A percentile compares a stretch with the other conserved stretches of the same genome.
Conservation (phyloP, 1,140 invertebrate species). For the Akabosia matsudoensis region DNA sequence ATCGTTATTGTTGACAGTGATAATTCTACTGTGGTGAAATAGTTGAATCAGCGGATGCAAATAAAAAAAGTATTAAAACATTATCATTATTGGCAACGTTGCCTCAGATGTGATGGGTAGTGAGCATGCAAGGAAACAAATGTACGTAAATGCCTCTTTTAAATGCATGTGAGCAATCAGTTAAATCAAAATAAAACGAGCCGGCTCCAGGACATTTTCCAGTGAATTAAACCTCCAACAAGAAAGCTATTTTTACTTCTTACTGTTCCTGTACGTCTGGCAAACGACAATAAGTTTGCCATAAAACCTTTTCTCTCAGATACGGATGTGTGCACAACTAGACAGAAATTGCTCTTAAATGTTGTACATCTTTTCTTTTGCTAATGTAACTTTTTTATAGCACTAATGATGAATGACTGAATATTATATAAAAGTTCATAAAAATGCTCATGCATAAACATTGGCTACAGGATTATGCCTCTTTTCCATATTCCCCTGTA, state of each 20-base stretch:
- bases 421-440: not conserved
- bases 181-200: not conserved
- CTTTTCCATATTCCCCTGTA: not conserved
- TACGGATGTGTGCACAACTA: no score
- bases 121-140: not conserved
- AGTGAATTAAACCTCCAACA: not conserved
- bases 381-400: not conserved
- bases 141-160: not conserved
- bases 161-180: no score
- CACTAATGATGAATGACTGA: not conserved
- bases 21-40: no score
- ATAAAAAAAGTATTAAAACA: not conserved
- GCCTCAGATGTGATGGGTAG: not conserved
- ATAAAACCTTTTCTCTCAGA: no score
- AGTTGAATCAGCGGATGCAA: not conserved
- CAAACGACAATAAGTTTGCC: no score
- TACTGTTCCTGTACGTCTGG: no score
- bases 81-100: not conserved
- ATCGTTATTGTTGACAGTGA: no score
- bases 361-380: not conserved
- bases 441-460: constrained; percentile 12
- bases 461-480: not conserved
- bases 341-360: no score
- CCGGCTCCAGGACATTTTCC: not conserved
- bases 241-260: not conserved